Base-by-base conservation (phyloP, 2,888 invertebrate genomes). In the Andrena bucephala region DNA sequence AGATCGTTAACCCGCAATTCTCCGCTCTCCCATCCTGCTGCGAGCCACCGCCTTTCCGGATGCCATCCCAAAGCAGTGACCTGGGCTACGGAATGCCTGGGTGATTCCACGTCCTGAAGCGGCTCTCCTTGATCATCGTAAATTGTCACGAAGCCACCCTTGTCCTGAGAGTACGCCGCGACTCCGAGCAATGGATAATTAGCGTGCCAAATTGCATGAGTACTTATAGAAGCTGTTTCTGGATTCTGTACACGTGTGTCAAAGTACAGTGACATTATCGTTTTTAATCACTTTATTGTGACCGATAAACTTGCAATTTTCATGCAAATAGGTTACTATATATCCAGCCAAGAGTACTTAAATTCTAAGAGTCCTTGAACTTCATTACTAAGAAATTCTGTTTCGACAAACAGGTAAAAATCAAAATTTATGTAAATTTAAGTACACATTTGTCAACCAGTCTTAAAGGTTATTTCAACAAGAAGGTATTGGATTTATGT, bases 21-120 rank as follows among this genome's bases (percentile, higher is more conserved):
- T 8, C 99, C 99, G 91, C 97, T 98, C 94, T 98, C 98, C 98
- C 98, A 99, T 4, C 98, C 98, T 59, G 97, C 97, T 1, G 97
- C 97, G 70, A 99, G 94, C 77, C 98, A 95, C 75, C 96, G 96
- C 91, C 97, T 96, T 69, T 96, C 96, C 0, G 99, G 98, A 94
- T 99, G 99, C 99, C 99, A 99, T 2, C 96, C 95, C 50, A 98
- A 93, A 1, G 97, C 96, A 20, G 97, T 97, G 0, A 97, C 97
- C 95, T 98, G 98, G 70, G 97, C 97, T 20, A 96, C 96, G 31
- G 96, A 94, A 90, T 97, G 96, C 62, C 96, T 96, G 1, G 97
- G 96, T 94, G 96, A 97, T 71, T 96, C 97, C 54, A 97, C 96
- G 90, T 97, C 97, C 86, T 96, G 96, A 79, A 97, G 94, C 13